Conservation (phyloP, 2,888 invertebrate genomes). For the Magallana nippona region DNA sequence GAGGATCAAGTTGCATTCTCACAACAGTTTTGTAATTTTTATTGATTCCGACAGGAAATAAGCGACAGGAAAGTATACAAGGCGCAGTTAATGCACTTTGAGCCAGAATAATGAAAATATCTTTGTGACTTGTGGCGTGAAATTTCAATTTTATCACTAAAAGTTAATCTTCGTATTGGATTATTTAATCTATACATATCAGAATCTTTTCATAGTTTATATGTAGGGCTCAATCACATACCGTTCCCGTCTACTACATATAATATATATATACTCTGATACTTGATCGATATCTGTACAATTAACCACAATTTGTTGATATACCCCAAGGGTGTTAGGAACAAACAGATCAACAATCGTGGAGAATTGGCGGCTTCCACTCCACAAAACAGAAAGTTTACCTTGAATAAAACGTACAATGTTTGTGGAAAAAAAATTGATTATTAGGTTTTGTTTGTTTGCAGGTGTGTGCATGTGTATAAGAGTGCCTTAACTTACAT, state of each 20-base stretch:
- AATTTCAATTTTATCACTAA: too few relatives aligned
- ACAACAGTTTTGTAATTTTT: conserved; percentile 32
- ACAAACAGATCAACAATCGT: background rate
- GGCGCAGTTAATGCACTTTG: background rate
- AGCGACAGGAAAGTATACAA: conserved; percentile 12
- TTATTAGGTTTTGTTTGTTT: too few relatives aligned
- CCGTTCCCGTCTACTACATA: background rate
- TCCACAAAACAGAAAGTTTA: background rate
- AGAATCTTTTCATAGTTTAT: background rate
- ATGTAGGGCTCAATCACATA: too few relatives aligned
- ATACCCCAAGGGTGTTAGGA: background rate
- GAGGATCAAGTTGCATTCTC: conserved; percentile 20
- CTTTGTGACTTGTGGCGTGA: too few relatives aligned
- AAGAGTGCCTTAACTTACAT: too few relatives aligned
- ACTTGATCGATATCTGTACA: background rate
- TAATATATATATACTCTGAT: background rate
- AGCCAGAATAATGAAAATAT: background rate
- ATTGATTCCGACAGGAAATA: conserved; percentile 22
- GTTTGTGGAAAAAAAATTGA: too few relatives aligned
- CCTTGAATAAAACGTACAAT: too few relatives aligned
- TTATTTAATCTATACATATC: too few relatives aligned
- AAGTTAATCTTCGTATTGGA: too few relatives aligned
- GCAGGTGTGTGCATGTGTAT: too few relatives aligned
- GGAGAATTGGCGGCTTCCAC: background rate
- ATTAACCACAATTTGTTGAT: background rate